These are phyloP conservation scores for Microhierax caerulescens DNA, from an alignment of 2,797 vertebrate genomes.

Conservation along the genomic window DNA sequence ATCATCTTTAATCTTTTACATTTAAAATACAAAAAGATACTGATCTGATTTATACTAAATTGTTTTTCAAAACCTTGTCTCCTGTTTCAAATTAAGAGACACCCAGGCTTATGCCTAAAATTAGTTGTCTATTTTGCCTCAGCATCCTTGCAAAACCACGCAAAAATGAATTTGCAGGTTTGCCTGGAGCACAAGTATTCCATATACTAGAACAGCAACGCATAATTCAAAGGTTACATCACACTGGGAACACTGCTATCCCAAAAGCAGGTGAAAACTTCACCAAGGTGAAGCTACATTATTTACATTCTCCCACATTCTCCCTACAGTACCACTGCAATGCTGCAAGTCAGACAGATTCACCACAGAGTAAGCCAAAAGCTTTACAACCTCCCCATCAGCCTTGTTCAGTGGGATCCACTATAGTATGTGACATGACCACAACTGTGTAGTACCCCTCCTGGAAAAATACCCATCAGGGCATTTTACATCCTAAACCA, in stretches of 20 bases:
- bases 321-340: background rate
- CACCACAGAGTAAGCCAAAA: background rate
- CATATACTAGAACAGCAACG: rapidly evolving
- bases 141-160: background rate
- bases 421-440: rapidly evolving
- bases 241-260: background rate
- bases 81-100: background rate
- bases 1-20: background rate
- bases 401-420: background rate
- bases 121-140: background rate
- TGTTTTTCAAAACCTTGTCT: background rate
- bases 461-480: background rate
- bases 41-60: background rate
- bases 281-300: background rate
- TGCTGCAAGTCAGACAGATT: background rate
- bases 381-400: background rate
- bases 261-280: background rate
- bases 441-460: background rate
- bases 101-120: background rate
- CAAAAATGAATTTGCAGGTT: background rate
- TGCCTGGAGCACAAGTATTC: background rate
- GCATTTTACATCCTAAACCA: background rate
- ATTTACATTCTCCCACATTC: background rate
- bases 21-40: background rate
- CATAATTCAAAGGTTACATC: background rate